These are phyloP conservation scores for Dasypogon diadema DNA, from an alignment of 2,888 invertebrate species.

Conservation along the genomic window DNA sequence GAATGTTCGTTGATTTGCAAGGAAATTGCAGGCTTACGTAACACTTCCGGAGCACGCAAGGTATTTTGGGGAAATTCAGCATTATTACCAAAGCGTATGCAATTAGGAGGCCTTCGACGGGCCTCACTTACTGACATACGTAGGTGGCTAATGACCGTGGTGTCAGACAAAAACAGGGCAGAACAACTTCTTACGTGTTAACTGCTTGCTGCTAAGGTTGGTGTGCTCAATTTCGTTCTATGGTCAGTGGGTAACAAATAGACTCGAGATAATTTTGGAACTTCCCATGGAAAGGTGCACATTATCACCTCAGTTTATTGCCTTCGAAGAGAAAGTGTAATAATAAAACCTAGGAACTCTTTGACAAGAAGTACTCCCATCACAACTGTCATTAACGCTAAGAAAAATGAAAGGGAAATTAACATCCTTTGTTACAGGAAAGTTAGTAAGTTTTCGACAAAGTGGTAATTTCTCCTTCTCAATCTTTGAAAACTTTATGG, in stretches of 20 bases:
- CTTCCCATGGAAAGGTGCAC: constrained; percentile 27
- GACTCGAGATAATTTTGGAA: constrained; percentile 22
- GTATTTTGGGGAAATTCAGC: constrained; percentile 4
- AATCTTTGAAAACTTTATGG: background rate
- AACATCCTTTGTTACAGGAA: background rate
- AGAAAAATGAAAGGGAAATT: background rate
- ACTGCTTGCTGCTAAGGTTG: constrained; percentile 1
- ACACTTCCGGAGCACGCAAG: constrained; percentile 33
- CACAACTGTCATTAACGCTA: constrained; percentile 16
- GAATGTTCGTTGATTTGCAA: constrained; percentile 36
- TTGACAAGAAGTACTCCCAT: background rate
- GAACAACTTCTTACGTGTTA: constrained; percentile 23
- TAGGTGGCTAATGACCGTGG: constrained; percentile 24
- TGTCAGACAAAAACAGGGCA: constrained; percentile 25
- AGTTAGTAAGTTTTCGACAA: background rate
- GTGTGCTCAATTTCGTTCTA: constrained; percentile 15
- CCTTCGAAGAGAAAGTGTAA: background rate
- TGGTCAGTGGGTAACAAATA: constrained; percentile 16
- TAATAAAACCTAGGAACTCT: constrained; percentile 17
- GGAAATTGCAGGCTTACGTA: constrained; percentile 44
- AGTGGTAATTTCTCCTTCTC: background rate
- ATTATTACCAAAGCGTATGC: constrained; percentile 31
- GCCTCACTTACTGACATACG: background rate
- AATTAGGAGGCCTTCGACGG: constrained; percentile 26
- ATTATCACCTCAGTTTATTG: constrained; percentile 42